phyloP scores from a whole-genome alignment of 1,140 invertebrate genomes.

The Achatina immaculata region DNA sequence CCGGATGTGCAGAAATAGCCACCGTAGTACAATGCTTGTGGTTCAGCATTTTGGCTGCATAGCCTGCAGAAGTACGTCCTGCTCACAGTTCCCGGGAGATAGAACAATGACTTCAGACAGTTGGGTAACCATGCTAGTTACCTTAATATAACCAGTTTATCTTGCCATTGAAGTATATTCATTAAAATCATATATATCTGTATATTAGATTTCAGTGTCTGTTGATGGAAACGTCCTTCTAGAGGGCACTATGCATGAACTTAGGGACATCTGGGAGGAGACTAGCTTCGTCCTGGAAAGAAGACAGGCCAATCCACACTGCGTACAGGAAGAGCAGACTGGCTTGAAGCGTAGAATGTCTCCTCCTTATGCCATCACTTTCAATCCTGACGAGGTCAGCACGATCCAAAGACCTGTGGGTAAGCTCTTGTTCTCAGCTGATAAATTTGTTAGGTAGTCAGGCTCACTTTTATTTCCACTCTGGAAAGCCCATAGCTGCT shows the following conservation, averaged over 20 bases:
- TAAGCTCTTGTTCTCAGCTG: constrained; percentile 12
- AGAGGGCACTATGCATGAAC: constrained; percentile 76
- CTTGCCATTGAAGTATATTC: no score
- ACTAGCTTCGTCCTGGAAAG: constrained; percentile 92
- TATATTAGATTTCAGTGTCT: constrained; percentile 74
- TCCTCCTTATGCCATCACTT: constrained; percentile 76
- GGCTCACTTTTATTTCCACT: no score
- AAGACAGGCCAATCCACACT: constrained; percentile 84
- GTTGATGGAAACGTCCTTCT: constrained; percentile 77
- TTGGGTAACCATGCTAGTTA: no score
- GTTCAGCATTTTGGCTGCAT: no score
- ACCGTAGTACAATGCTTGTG: no score
- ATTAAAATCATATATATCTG: no score
- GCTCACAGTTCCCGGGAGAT: no score
- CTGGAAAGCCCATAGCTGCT: no score
- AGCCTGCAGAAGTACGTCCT: no score
- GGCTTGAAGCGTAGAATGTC: constrained; percentile 72
- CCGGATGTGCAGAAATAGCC: no score
- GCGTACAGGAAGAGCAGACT: constrained; percentile 82
- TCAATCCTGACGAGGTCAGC: constrained; percentile 63
- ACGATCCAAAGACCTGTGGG: constrained; percentile 8
- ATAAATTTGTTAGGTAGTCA: not conserved
- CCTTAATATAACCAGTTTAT: no score
- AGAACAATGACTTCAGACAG: no score
- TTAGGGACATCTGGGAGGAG: constrained; percentile 93